These are phyloP conservation scores for Xerus inauris DNA, from an alignment of 2,113 vertebrate genomes.

Conservation along the genomic window DNA sequence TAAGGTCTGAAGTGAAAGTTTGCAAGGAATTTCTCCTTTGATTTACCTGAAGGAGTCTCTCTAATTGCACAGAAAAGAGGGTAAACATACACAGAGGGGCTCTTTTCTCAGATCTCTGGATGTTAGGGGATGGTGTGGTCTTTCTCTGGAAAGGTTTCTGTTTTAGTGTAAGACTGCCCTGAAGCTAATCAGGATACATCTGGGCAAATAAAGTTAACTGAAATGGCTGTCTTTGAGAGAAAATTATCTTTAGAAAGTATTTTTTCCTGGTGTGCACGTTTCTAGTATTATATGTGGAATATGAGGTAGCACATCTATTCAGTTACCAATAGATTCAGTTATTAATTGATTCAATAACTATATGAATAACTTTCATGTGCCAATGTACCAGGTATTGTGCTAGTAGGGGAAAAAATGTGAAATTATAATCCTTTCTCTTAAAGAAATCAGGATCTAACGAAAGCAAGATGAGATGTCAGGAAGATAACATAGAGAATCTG, in stretches of 20 bases:
- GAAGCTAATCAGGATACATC: background rate
- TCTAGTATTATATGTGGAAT: background rate
- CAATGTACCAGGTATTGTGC: background rate
- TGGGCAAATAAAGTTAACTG: background rate
- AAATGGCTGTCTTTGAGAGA: background rate
- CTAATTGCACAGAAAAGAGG: background rate
- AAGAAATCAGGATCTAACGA: background rate
- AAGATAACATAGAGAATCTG: background rate
- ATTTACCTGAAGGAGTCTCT: background rate
- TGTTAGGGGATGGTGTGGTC: background rate
- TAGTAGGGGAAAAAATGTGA: background rate
- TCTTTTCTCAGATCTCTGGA: background rate
- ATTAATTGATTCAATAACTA: background rate
- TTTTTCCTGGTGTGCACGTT: background rate
- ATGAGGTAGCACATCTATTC: background rate
- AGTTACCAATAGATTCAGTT: background rate
- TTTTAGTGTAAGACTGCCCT: background rate
- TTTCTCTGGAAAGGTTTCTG: background rate
- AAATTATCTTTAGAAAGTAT: background rate
- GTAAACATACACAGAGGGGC: background rate
- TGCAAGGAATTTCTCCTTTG: background rate
- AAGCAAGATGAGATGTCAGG: background rate
- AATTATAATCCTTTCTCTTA: background rate
- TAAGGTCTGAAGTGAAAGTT: slow-evolving; percentile 23
- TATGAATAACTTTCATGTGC: background rate